A percentile compares a stretch with the other conserved stretches of the same genome.
These are phyloP conservation scores for Margarornis squamiger DNA, from an alignment of 2,797 vertebrate genomes.

Conservation along the genomic window DNA sequence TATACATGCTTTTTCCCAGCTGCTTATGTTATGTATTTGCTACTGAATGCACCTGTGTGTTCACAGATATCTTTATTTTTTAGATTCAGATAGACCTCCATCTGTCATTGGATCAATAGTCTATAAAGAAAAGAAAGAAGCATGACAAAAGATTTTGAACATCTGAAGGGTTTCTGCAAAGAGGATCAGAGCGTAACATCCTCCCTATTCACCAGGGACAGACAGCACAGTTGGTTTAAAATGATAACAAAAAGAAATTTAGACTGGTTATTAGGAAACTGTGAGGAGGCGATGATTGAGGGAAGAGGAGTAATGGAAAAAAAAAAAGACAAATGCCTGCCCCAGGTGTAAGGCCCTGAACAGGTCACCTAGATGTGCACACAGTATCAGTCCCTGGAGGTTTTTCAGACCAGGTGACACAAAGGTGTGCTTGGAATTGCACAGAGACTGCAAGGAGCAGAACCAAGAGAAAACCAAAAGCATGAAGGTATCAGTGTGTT, in stretches of 20 bases:
- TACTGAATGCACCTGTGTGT: not conserved
- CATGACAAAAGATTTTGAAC: not conserved
- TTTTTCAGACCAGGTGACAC: not conserved
- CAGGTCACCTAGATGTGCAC: not conserved
- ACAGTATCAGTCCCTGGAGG: not conserved
- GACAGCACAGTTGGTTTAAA: not conserved
- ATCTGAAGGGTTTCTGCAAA: not conserved
- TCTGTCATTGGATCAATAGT: not conserved
- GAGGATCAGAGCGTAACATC: not conserved
- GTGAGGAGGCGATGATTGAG: accelerated
- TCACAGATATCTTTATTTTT: not conserved
- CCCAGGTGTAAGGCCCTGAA: not conserved
- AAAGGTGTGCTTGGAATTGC: not conserved
- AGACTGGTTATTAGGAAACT: not conserved
- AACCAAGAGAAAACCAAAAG: not conserved
- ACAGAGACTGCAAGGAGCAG: not conserved
- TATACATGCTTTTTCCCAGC: not conserved
- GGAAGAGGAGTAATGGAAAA: not conserved
- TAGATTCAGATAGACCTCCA: not conserved
- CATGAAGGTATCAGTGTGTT: not conserved
- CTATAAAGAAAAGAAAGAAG: not conserved
- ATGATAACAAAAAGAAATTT: not conserved
- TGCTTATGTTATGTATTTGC: not conserved
- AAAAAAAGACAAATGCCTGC: not conserved
- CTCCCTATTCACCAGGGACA: not conserved